Percentiles rank a stretch among this genome's conserved stretches.
These are phyloP conservation scores for Gephyroberyx darwinii DNA, from an alignment of 2,797 vertebrate species.

Conservation along the genomic window DNA sequence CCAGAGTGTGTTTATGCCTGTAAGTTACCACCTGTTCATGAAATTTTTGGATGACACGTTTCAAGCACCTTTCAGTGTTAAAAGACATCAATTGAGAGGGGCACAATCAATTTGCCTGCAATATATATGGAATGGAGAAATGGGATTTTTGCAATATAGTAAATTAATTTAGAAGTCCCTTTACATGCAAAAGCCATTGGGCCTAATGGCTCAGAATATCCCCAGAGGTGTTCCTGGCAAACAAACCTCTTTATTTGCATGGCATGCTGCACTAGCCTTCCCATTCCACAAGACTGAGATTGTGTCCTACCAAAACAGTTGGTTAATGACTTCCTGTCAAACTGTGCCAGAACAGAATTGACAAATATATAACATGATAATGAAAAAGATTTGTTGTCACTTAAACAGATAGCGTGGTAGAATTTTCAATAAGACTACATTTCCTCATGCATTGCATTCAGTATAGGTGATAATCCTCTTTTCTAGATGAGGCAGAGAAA, in stretches of 20 bases:
- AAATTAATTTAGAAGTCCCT: conserved; percentile 54
- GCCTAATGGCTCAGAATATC: conserved; percentile 64
- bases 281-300: conserved; percentile 75
- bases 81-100: conserved; percentile 23
- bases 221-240: conserved; percentile 68
- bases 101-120: conserved; percentile 24
- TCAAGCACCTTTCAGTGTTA: conserved; percentile 30
- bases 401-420: too few relatives aligned
- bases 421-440: neutral
- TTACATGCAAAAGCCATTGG: conserved; percentile 67
- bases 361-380: conserved; percentile 66
- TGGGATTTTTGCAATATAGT: conserved; percentile 40
- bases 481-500: conserved; percentile 23
- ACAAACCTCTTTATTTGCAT: conserved; percentile 73
- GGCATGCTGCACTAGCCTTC: conserved; percentile 74
- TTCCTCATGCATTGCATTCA: conserved; percentile 21
- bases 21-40: conserved; percentile 28
- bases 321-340: conserved; percentile 75
- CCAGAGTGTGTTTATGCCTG: conserved; percentile 14
- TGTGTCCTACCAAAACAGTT: conserved; percentile 76
- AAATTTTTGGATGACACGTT: conserved; percentile 6
- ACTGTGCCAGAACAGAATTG: conserved; percentile 67
- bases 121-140: conserved; percentile 31
- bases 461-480: conserved; percentile 41
- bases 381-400: conserved; percentile 51